Evolutionary conservation across 2,888 invertebrate species (phyloP), one percentile per base, ranked within the genome.

Genomic region (Drosophila subquinaria): DNA sequence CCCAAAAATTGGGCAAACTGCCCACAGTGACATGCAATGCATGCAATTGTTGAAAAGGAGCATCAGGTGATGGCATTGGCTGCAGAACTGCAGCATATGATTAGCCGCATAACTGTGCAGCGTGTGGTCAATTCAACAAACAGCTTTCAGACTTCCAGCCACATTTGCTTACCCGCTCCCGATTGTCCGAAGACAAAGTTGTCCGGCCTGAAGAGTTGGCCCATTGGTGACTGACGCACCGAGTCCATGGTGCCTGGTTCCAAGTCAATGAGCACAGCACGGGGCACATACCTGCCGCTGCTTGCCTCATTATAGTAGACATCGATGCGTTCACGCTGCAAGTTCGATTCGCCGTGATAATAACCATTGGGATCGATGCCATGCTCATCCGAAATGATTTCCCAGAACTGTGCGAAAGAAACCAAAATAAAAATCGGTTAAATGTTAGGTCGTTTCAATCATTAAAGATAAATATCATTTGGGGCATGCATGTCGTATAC

Each of bases 221-320:
- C 97, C 91, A 95, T 96, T 2, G 96, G 95, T 42, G 96, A 95
- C 48, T 96, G 95, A 79, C 97, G 94, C 84, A 97, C 96, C 6
- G 96, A 95, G 92, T 98, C 97, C 97, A 98, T 97, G 15, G 97
- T 97, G 5, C 97, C 97, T 0, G 97, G 97, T 93, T 98, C 98
- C 91, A 98, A 93, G 93, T 98, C 98, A 56, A 97, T 96, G 73
- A 97, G 94, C 35, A 97, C 95, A 0, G 97, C 97, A 13, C 98
- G 94, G 0, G 97, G 97, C 6, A 98, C 97, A 93, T 95, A 98
- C 91, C 96, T 96, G 93, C 94, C 94, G 68, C 94, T 94, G 38
- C 94, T 94, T 0, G 96, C 96, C 90, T 96, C 96, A 90, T 95
- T 96, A 93, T 96, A 97, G 93, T 97, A 97, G 6, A 97, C 97